Evolutionary conservation across 2,113 vertebrate species (phyloP), one percentile per base, ranked within the genome.

Genomic region (Phalacrocorax aristotelis): DNA sequence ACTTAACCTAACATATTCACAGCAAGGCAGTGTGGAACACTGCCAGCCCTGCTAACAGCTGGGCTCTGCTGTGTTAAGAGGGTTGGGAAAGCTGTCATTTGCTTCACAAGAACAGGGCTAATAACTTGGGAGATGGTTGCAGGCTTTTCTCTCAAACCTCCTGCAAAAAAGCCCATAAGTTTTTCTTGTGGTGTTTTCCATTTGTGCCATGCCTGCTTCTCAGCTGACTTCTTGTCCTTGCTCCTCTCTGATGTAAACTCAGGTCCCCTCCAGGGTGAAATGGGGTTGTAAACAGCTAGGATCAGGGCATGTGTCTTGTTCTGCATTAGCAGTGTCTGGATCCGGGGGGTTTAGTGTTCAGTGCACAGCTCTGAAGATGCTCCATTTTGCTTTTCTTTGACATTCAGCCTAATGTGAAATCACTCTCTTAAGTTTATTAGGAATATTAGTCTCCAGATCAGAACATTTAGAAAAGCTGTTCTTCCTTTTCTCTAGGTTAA

Each of bases 1-100:
- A 49, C 62, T 95, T 94, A 83, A 80, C 82, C 87, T 70, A 23
- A 55, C 3, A 1, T 32, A 42, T 54, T 90, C 46, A 27, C 82
- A 91, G 88, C 65, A 86, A 88, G 85, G 82, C 82, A 75, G 70
- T 6, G 2, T 32, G 85, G 89, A 88, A 30, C 13, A 0, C 55
- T 65, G 93, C 82, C 92, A 94, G 71, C 62, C 90, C 46, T 30
- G 75, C 95, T 86, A 90, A 72, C 82, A 80, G 88, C 93, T 90
- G 88, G 49, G 76, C 82, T 90, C 93, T 78, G 79, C 78, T 69
- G 58, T 57, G 54, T 55, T 75, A 32, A 52, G 51, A 81, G 64
- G 54, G 38, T 12, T 86, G 92, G 92, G 66, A 83, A 93, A 94
- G 62, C 79, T 94, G 77, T 89, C 81, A 60, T 65, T 22, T 64